Percentiles rank a stretch among this genome's conserved stretches.
Conservation (phyloP, 2,113 vertebrate species). For the Ophiodon elongatus region DNA sequence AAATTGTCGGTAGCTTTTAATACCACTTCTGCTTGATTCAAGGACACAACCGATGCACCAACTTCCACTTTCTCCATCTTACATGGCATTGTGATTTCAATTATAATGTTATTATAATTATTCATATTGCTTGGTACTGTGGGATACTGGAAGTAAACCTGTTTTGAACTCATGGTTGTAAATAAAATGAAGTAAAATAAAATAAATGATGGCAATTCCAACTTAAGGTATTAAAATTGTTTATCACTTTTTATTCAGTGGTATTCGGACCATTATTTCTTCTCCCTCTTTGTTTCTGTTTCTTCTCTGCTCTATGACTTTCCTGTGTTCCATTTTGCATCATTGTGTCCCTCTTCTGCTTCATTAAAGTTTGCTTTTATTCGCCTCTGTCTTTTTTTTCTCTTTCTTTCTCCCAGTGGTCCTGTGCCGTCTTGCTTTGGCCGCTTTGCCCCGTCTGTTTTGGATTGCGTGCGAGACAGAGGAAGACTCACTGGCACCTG, state of each 20-base stretch:
- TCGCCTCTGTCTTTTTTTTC: neutral
- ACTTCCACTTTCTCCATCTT: neutral
- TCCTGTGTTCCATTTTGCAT: constrained; percentile 3
- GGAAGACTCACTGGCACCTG: constrained; percentile 68
- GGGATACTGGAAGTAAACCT: neutral
- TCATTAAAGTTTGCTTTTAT: constrained; percentile 25
- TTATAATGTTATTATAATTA: neutral
- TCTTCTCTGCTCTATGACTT: neutral
- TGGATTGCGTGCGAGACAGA: constrained; percentile 60
- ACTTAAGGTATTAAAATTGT: neutral
- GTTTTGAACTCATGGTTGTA: neutral
- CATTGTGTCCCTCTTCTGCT: constrained; percentile 29
- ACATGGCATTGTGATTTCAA: neutral
- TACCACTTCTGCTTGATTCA: neutral
- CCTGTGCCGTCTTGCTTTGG: constrained; percentile 22
- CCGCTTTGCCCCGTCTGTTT: constrained; percentile 33
- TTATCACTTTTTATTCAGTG: neutral
- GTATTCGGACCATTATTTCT: neutral
- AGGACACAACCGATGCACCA: neutral
- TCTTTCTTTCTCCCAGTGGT: neutral
- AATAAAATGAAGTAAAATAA: neutral
- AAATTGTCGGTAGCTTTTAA: neutral
- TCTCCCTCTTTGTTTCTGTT: neutral
- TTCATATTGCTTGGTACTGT: neutral
- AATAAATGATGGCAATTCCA: neutral